A percentile compares a stretch with the other conserved stretches of the same genome.
phyloP scores from a whole-genome alignment of 2,797 vertebrate genomes.

The Zalophus californianus region DNA sequence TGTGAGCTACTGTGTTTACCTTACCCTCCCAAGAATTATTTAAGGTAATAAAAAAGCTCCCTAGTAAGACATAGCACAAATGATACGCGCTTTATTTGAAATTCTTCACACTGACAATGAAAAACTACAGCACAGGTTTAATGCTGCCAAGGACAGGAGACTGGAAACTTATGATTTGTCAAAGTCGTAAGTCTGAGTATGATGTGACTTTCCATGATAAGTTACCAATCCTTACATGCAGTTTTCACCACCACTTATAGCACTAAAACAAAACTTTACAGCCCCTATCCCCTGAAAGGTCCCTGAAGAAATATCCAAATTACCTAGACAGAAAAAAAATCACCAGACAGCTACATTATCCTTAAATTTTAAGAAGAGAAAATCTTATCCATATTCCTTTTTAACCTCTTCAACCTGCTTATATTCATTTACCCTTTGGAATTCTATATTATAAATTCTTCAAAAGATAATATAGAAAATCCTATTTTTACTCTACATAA shows the following conservation, averaged over 20 bases:
- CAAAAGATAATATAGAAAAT: not conserved
- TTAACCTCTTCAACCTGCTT: not conserved
- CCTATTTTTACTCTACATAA: not conserved
- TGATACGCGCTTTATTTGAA: not conserved
- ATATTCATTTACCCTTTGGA: conserved; percentile 43
- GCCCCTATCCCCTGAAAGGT: not conserved
- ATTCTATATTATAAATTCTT: not conserved
- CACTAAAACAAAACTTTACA: not conserved
- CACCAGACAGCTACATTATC: not conserved
- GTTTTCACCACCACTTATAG: not conserved
- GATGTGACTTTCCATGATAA: not conserved
- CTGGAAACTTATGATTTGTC: not conserved
- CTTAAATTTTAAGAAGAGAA: conserved; percentile 31
- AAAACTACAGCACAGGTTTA: not conserved
- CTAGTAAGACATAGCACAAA: not conserved
- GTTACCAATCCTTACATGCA: not conserved
- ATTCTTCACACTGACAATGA: not conserved
- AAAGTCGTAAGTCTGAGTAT: not conserved
- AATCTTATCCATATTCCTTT: not conserved
- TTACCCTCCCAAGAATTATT: not conserved
- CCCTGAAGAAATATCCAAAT: not conserved
- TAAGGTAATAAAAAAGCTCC: conserved; percentile 13
- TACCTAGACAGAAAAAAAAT: not conserved
- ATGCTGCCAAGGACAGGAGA: not conserved
- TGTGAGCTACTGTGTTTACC: not conserved